These are phyloP conservation scores for Stenchaetothrips biformis DNA, from an alignment of 2,888 invertebrate species.

Conservation along the genomic window DNA sequence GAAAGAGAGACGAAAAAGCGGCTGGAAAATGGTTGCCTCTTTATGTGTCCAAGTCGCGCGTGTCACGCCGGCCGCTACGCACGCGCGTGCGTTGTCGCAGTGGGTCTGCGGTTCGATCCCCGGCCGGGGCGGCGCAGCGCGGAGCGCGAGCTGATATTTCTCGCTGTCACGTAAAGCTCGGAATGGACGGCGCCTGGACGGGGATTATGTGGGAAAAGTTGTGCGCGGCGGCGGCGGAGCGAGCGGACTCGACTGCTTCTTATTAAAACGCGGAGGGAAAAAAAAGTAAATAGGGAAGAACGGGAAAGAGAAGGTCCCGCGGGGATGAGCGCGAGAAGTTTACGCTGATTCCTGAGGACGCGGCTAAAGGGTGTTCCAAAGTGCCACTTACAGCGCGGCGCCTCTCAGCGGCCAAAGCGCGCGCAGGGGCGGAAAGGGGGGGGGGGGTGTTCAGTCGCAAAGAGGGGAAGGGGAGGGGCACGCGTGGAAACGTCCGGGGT, in stretches of 20 bases:
- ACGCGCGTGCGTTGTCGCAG: background rate
- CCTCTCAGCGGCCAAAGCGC: too few relatives aligned
- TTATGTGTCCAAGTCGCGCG: too few relatives aligned
- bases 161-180: background rate
- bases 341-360: constrained; percentile 12
- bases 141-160: background rate
- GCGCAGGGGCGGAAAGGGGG: too few relatives aligned
- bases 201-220: background rate
- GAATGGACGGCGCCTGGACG: too few relatives aligned
- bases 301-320: constrained; percentile 9
- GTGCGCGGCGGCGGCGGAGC: too few relatives aligned
- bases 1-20: too few relatives aligned
- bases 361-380: constrained; percentile 5
- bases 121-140: background rate
- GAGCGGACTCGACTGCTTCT: background rate
- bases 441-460: too few relatives aligned
- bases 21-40: too few relatives aligned
- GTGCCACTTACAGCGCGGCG: background rate
- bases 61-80: background rate
- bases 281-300: background rate
- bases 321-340: constrained; percentile 19
- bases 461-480: background rate
- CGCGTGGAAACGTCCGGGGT: background rate
- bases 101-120: background rate
- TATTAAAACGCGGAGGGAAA: background rate